phyloP scores from a whole-genome alignment of 2,113 vertebrate genomes.

The Planiliza haematocheilus region DNA sequence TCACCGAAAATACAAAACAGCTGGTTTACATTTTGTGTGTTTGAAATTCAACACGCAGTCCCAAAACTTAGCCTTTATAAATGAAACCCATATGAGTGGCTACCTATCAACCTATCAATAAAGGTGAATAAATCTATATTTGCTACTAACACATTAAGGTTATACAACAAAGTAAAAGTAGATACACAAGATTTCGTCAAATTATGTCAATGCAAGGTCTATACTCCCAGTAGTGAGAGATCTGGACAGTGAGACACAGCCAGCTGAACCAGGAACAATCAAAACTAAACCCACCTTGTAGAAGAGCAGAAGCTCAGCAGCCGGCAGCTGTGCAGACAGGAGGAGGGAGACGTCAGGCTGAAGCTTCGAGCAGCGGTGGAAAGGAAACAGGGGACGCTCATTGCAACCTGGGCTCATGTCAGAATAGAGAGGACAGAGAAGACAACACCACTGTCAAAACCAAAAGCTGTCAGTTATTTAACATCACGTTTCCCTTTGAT shows the following conservation, averaged over 20 bases:
- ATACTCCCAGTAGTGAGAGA: background rate
- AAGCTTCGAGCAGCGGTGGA: slow-evolving; percentile 75
- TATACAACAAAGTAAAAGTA: no score
- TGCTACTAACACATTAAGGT: no score
- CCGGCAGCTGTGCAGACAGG: slow-evolving; percentile 49
- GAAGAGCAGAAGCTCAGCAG: slow-evolving; percentile 62
- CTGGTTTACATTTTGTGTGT: background rate
- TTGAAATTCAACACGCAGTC: background rate
- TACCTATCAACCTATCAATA: no score
- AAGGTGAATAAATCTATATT: no score
- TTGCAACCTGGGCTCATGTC: slow-evolving; percentile 40
- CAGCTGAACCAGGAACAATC: background rate
- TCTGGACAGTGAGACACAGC: background rate
- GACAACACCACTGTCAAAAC: slow-evolving; percentile 1
- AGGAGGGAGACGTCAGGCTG: background rate
- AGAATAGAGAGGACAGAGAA: background rate
- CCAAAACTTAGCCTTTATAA: no score
- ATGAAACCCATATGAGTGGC: no score
- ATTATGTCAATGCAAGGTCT: no score
- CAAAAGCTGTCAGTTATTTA: background rate
- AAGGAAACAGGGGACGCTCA: slow-evolving; percentile 76
- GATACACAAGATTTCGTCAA: no score
- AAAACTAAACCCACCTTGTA: slow-evolving; percentile 78
- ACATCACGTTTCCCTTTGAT: no score
- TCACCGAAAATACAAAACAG: slow-evolving; percentile 4